These are phyloP conservation scores for Drosophila kikkawai DNA, from an alignment of 1,140 invertebrate species.

Conservation along the genomic window DNA sequence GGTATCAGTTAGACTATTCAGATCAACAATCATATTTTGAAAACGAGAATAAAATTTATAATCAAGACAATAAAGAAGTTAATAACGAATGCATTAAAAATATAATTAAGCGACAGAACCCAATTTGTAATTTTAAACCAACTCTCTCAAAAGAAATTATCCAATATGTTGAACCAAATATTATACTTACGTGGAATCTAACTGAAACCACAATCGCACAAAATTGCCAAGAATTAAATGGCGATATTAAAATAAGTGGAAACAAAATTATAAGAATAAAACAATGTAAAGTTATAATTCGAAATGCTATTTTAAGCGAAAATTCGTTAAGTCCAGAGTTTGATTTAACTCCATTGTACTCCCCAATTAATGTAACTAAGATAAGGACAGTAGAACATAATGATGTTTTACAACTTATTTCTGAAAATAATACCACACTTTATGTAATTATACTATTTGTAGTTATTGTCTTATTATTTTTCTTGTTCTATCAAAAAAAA, in stretches of 20 bases:
- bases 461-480: conserved; percentile 7
- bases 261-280: background rate
- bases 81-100: too few relatives aligned
- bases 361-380: too few relatives aligned
- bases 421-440: background rate
- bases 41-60: too few relatives aligned
- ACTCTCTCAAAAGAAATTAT: too few relatives aligned
- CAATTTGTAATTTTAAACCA: too few relatives aligned
- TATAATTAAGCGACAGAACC: too few relatives aligned
- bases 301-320: background rate
- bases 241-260: too few relatives aligned
- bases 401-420: background rate
- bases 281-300: background rate
- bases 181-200: background rate
- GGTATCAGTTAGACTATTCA: too few relatives aligned
- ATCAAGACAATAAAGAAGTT: too few relatives aligned
- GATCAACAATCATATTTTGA: too few relatives aligned
- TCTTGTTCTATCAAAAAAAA: background rate
- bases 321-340: background rate
- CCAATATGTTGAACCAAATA: background rate
- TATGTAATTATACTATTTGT: background rate
- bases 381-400: background rate
- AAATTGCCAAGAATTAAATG: too few relatives aligned
- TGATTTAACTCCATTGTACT: background rate
- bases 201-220: too few relatives aligned